phyloP scores from a whole-genome alignment of 2,113 vertebrate genomes.

The Platanista minor region DNA sequence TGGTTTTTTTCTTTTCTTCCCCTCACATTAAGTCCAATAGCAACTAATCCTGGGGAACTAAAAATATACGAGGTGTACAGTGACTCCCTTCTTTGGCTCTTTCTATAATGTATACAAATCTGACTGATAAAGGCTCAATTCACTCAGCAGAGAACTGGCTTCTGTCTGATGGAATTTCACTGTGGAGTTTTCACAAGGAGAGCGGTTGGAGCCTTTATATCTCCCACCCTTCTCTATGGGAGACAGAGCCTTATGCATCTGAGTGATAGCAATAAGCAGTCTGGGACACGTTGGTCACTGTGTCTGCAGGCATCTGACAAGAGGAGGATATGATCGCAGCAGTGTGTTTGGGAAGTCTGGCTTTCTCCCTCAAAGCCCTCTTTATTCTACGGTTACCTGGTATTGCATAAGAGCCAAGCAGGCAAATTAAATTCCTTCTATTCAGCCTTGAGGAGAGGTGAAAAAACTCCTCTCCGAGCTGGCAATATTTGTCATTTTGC shows the following conservation, averaged over 20 bases:
- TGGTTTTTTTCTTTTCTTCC: constrained; percentile 18
- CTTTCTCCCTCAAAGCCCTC: constrained; percentile 67
- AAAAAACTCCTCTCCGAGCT: constrained; percentile 22
- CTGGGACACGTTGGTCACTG: constrained; percentile 48
- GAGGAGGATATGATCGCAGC: constrained; percentile 43
- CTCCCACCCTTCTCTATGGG: constrained; percentile 54
- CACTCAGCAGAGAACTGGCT: constrained; percentile 60
- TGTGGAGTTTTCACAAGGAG: constrained; percentile 39
- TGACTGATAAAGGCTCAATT: constrained; percentile 63
- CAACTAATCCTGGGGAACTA: constrained; percentile 56
- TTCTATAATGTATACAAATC: constrained; percentile 63
- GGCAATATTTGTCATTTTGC: neutral
- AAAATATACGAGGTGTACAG: constrained; percentile 65
- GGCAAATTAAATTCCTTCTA: constrained; percentile 52
- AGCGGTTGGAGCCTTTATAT: constrained; percentile 37
- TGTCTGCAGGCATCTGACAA: constrained; percentile 64
- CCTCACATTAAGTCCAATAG: constrained; percentile 43
- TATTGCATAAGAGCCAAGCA: constrained; percentile 38
- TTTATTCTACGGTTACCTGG: constrained; percentile 54
- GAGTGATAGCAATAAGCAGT: constrained; percentile 54
- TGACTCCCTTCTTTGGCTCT: constrained; percentile 57
- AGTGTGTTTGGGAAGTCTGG: constrained; percentile 50
- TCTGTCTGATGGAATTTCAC: constrained; percentile 65
- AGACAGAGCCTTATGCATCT: constrained; percentile 25
- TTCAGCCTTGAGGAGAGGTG: constrained; percentile 37